Conservation (phyloP, 2,888 invertebrate genomes). For the Oasisia sp. region DNA sequence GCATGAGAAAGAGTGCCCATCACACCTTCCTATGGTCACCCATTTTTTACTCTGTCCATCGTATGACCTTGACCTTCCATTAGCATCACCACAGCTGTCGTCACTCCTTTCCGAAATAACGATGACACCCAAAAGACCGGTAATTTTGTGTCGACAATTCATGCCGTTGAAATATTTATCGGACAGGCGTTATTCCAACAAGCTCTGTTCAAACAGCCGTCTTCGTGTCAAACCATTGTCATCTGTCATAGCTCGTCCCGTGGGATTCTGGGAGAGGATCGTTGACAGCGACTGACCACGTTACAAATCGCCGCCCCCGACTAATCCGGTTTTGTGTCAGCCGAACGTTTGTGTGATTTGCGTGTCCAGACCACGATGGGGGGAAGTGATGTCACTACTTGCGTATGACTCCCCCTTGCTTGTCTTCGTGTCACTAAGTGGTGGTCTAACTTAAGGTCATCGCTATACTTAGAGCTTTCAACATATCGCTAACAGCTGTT, state of each 20-base stretch:
- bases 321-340: slow-evolving; percentile 10
- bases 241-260: not conserved
- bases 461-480: not conserved
- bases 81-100: not conserved
- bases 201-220: not conserved
- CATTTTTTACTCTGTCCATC: not conserved
- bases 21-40: not conserved
- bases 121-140: not conserved
- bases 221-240: not conserved
- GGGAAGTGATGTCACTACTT: not conserved
- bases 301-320: not conserved
- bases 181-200: not conserved
- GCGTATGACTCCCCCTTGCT: not conserved
- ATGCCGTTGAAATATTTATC: not conserved
- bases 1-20: too few species aligned
- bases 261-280: slow-evolving; percentile 3
- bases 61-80: not conserved
- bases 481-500: not conserved
- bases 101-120: not conserved
- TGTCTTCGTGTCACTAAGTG: not conserved
- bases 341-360: not conserved
- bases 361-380: not conserved
- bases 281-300: not conserved
- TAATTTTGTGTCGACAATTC: not conserved
- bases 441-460: not conserved